phyloP scores from a whole-genome alignment of 2,888 invertebrate species.

The Hypomecis punctinalis region DNA sequence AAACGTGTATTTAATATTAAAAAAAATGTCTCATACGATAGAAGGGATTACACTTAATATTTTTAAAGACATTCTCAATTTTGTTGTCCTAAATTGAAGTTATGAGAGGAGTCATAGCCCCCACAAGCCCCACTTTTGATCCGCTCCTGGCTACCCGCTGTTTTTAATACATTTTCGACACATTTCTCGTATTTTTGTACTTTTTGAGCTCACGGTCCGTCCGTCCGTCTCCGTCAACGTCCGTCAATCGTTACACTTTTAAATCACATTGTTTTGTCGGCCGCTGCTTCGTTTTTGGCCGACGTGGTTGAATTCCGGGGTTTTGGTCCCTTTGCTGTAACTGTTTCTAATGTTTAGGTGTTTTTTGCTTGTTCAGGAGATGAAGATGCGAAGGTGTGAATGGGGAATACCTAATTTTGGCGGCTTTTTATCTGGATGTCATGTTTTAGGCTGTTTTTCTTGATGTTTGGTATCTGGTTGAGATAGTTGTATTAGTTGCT shows the following conservation, averaged over 20 bases:
- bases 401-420: not conserved
- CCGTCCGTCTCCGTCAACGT: conserved; percentile 54
- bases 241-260: conserved; percentile 46
- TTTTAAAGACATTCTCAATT: no score
- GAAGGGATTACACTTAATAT: not conserved
- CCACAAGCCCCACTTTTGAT: no score
- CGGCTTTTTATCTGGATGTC: not conserved
- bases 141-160: not conserved
- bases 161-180: conserved; percentile 20
- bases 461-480: no score
- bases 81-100: no score
- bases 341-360: conserved; percentile 27
- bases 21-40: not conserved
- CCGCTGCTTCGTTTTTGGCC: not conserved
- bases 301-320: conserved; percentile 22
- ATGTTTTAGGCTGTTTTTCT: not conserved
- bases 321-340: conserved; percentile 27
- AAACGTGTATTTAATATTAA: not conserved
- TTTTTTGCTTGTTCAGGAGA: not conserved
- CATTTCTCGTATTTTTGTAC: conserved; percentile 3
- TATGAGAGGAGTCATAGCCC: no score
- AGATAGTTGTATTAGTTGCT: no score
- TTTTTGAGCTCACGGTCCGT: conserved; percentile 20
- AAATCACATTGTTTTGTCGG: conserved; percentile 35
- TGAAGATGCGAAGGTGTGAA: conserved; percentile 14